phyloP scores from a whole-genome alignment of 1,140 invertebrate genomes.

The Rhyzopertha dominica region DNA sequence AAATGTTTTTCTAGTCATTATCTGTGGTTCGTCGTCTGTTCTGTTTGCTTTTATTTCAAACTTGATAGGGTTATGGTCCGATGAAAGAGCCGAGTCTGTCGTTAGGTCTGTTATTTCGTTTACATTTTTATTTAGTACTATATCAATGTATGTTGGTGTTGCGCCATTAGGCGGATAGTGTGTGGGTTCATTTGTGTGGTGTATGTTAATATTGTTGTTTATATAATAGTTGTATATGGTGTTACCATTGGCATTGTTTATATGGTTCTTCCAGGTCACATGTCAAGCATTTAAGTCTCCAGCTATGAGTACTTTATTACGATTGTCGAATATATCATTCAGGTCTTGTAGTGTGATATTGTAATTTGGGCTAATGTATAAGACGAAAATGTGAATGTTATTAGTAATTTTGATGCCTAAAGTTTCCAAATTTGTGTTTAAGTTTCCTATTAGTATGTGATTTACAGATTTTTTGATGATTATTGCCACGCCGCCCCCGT shows the following conservation, averaged over 20 bases:
- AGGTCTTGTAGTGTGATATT: too few relatives aligned
- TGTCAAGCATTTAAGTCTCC: slow-evolving; percentile 18
- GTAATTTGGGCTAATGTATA: too few relatives aligned
- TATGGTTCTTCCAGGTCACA: slow-evolving; percentile 5
- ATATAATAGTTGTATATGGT: not conserved
- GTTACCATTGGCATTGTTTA: slow-evolving; percentile 11
- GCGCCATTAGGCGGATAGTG: slow-evolving; percentile 11
- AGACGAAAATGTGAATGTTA: too few relatives aligned
- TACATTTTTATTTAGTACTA: slow-evolving; percentile 13
- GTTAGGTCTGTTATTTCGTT: not conserved
- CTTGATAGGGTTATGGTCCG: slow-evolving; percentile 14
- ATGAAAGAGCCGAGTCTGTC: not conserved
- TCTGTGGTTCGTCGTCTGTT: not conserved
- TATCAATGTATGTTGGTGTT: slow-evolving; percentile 13
- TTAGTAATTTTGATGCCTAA: too few relatives aligned
- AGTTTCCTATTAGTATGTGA: too few relatives aligned
- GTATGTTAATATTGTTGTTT: not conserved
- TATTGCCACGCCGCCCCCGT: too few relatives aligned
- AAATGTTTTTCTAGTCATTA: slow-evolving; percentile 8
- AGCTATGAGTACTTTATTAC: slow-evolving; percentile 3
- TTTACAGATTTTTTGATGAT: too few relatives aligned
- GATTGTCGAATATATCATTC: not conserved
- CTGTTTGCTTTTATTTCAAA: too few relatives aligned
- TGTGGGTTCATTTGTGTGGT: slow-evolving; percentile 4
- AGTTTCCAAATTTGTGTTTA: too few relatives aligned